A percentile compares a stretch with the other conserved stretches of the same genome.
Conservation (phyloP, 2,888 invertebrate genomes). For the Drosophila hamatofila region DNA sequence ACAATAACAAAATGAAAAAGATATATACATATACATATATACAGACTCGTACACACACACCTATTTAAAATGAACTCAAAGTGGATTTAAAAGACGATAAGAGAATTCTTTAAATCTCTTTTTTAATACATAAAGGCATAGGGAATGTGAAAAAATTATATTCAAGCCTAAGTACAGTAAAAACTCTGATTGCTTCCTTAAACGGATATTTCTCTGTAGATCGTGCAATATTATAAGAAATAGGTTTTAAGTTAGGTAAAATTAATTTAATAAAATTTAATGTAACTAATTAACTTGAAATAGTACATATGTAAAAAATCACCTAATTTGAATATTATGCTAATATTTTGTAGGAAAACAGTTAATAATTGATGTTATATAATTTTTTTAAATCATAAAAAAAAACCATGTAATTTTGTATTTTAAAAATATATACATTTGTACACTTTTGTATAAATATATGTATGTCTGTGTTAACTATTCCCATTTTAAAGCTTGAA, state of each 20-base stretch:
- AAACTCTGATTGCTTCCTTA: not conserved
- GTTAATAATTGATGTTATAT: no score
- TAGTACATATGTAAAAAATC: not conserved
- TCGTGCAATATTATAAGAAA: not conserved
- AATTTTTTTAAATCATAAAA: no score
- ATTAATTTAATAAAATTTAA: no score
- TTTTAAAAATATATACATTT: no score
- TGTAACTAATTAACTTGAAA: no score
- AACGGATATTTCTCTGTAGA: not conserved
- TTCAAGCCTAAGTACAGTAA: not conserved
- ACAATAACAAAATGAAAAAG: slow-evolving; percentile 6
- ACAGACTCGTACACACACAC: not conserved
- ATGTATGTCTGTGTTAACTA: not conserved
- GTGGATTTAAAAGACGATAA: slow-evolving; percentile 19
- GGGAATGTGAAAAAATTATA: slow-evolving; percentile 1
- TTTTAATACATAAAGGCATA: not conserved
- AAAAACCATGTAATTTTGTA: no score
- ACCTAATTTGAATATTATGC: not conserved
- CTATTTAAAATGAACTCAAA: slow-evolving; percentile 13
- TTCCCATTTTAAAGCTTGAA: not conserved
- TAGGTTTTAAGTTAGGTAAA: no score
- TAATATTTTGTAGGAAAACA: not conserved
- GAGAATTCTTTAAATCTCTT: not conserved
- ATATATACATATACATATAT: not conserved
- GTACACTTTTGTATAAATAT: not conserved